These are phyloP conservation scores for Falco punctatus DNA, from an alignment of 2,113 vertebrate genomes.

Conservation along the genomic window DNA sequence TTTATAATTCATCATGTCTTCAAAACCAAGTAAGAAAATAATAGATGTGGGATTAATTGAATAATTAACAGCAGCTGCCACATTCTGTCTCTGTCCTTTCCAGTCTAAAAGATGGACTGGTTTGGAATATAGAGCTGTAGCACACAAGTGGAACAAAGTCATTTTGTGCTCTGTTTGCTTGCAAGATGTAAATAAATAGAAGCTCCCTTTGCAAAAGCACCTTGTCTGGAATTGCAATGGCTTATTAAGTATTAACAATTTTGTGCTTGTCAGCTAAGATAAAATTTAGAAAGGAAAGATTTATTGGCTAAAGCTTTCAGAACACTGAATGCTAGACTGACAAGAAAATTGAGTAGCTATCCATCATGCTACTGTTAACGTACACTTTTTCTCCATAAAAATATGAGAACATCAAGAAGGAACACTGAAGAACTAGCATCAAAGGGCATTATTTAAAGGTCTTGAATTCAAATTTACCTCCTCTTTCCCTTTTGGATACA, in stretches of 20 bases:
- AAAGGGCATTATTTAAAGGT: neutral
- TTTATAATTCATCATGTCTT: conserved; percentile 5
- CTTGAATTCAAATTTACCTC: neutral
- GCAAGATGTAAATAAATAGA: neutral
- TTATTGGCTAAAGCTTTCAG: neutral
- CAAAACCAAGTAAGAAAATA: conserved; percentile 23
- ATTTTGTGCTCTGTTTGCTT: neutral
- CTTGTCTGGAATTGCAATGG: neutral
- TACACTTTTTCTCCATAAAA: neutral
- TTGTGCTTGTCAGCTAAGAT: neutral
- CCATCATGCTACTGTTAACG: neutral
- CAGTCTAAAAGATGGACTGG: neutral
- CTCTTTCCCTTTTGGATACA: neutral
- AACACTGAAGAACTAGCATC: neutral
- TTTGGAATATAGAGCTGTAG: neutral
- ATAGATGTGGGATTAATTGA: conserved; percentile 16
- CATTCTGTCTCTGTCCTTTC: neutral
- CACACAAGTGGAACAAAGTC: neutral
- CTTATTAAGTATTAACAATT: neutral
- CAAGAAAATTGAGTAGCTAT: neutral
- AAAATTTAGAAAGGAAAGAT: neutral
- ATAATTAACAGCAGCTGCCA: conserved; percentile 9
- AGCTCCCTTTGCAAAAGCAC: neutral
- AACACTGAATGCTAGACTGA: neutral
- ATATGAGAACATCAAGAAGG: neutral